Evolutionary conservation across 30 jellyfish, hydroid and myxozoan species (phyloP).

Genomic region (Chrysaora quinquecirrha): DNA sequence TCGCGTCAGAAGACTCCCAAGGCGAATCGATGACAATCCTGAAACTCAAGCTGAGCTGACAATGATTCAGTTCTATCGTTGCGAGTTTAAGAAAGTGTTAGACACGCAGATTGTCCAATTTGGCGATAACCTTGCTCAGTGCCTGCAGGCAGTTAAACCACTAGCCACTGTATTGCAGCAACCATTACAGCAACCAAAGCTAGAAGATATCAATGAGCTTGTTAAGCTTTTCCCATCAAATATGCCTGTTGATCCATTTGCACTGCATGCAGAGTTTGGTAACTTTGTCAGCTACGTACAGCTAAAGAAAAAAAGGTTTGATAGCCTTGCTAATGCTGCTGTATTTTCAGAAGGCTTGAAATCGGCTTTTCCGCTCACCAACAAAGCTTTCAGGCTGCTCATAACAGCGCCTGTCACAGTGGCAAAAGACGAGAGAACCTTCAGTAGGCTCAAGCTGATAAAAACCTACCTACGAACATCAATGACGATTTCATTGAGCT

Average conservation of each 20-base stretch:
- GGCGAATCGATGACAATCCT: slow-evolving; percentile 26
- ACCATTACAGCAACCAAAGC: slow-evolving; percentile 26
- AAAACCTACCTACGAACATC: background rate
- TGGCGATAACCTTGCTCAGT: slow-evolving; percentile 35
- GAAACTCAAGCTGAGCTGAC: background rate
- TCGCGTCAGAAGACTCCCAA: slow-evolving; percentile 39
- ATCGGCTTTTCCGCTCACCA: slow-evolving; percentile 13
- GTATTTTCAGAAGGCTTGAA: slow-evolving; percentile 18
- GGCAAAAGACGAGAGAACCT: no score
- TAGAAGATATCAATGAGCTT: slow-evolving; percentile 18
- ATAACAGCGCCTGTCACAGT: background rate
- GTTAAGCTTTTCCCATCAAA: slow-evolving; percentile 10
- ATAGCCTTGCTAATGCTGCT: slow-evolving; percentile 41
- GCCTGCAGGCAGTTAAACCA: slow-evolving; percentile 37
- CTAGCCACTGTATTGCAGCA: slow-evolving; percentile 41
- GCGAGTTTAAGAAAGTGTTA: slow-evolving; percentile 21
- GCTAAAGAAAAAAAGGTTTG: background rate
- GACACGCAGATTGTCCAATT: slow-evolving; percentile 26
- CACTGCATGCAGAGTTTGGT: slow-evolving; percentile 44
- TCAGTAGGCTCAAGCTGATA: background rate
- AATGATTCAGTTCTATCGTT: slow-evolving; percentile 8
- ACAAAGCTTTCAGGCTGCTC: no score
- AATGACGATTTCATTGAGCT: background rate
- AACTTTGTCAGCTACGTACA: slow-evolving; percentile 12
- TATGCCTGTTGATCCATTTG: slow-evolving; percentile 24